These are phyloP conservation scores for Noctua pronuba DNA, from an alignment of 2,888 invertebrate genomes.

Conservation along the genomic window DNA sequence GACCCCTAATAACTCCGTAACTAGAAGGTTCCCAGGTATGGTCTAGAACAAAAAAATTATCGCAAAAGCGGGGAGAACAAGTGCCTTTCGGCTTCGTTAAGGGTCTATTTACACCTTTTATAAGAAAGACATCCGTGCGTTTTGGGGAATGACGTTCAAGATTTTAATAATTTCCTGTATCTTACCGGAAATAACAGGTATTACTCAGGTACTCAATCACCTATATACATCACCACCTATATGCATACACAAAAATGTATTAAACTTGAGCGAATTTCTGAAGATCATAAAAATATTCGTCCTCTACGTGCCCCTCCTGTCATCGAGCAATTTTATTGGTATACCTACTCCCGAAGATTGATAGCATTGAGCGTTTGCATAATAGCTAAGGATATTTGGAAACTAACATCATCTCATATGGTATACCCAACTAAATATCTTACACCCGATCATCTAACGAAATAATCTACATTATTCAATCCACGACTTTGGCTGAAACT, in stretches of 20 bases:
- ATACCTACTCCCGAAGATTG: conserved; percentile 48
- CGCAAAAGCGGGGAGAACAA: no score
- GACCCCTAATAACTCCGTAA: no score
- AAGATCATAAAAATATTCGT: conserved; percentile 47
- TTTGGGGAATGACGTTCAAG: no score
- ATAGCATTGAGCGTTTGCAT: conserved; percentile 42
- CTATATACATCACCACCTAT: no score
- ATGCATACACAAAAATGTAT: not conserved
- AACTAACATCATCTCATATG: conserved; percentile 6
- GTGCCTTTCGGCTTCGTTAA: no score
- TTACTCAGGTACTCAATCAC: no score
- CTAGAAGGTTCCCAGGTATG: no score
- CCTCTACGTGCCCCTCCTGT: conserved; percentile 18
- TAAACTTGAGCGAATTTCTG: conserved; percentile 21
- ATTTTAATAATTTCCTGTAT: no score
- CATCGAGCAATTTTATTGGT: conserved; percentile 40
- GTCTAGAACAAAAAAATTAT: no score
- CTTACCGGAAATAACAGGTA: no score
- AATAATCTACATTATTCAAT: not conserved
- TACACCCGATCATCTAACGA: not conserved
- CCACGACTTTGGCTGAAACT: not conserved
- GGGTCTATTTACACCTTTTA: no score
- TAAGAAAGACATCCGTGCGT: no score
- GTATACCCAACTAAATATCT: not conserved
- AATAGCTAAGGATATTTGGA: conserved; percentile 1